Conservation (phyloP, 2,113 vertebrate genomes). For the Sturnus vulgaris region DNA sequence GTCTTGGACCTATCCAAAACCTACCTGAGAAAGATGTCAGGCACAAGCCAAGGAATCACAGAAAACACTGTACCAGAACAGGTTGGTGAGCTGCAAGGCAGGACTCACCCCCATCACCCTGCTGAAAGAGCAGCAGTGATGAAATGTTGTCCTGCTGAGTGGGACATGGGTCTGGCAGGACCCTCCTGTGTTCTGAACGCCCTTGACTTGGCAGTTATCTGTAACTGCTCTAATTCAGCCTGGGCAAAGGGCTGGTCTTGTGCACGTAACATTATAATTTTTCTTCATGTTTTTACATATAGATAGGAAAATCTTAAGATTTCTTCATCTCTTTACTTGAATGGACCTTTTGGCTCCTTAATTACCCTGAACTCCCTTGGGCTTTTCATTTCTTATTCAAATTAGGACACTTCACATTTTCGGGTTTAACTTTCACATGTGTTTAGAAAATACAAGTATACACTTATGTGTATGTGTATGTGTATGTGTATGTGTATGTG, state of each 20-base stretch:
- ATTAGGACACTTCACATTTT: background rate
- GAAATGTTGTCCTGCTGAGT: background rate
- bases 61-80: background rate
- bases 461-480: background rate
- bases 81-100: background rate
- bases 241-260: background rate
- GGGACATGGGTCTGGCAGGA: accelerated
- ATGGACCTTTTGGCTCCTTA: background rate
- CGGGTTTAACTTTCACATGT: background rate
- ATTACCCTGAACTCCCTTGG: background rate
- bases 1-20: background rate
- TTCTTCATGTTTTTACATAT: background rate
- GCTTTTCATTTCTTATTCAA: background rate
- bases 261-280: background rate
- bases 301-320: background rate
- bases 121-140: background rate
- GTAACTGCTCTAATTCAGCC: background rate
- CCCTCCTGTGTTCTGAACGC: background rate
- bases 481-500: too few species aligned
- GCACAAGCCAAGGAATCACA: background rate
- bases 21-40: background rate
- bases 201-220: background rate
- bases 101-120: background rate
- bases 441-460: conserved; percentile 10
- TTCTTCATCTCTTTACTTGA: background rate